Evolutionary conservation across 2,888 invertebrate genomes (phyloP).

Genomic region (Cepaea hortensis): DNA sequence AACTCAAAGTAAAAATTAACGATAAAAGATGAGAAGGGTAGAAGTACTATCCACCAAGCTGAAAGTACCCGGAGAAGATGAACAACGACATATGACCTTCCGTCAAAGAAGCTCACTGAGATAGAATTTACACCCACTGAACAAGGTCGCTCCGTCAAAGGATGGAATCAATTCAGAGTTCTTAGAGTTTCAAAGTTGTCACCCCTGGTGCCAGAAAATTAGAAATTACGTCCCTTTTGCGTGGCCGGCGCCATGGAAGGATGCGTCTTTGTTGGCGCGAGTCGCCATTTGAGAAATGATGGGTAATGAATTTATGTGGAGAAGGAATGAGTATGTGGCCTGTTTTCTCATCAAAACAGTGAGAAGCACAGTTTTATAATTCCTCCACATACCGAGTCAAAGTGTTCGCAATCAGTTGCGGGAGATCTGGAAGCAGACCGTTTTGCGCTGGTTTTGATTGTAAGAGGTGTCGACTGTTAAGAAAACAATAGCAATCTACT

Average conservation of each 20-base stretch:
- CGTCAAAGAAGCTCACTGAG: slow-evolving; percentile 25
- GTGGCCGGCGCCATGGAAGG: slow-evolving; percentile 34
- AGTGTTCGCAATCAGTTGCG: too few species aligned
- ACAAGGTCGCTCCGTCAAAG: slow-evolving; percentile 24
- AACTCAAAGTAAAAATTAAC: not conserved
- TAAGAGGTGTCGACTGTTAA: too few species aligned
- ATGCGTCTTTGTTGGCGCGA: slow-evolving; percentile 22
- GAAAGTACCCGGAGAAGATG: not conserved
- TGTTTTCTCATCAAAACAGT: slow-evolving; percentile 10
- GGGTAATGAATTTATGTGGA: slow-evolving; percentile 39
- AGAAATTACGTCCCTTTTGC: slow-evolving; percentile 43
- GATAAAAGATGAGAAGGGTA: not conserved
- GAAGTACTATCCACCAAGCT: not conserved
- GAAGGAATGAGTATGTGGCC: not conserved
- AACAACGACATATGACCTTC: slow-evolving; percentile 14
- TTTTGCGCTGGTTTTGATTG: too few species aligned
- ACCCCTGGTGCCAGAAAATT: slow-evolving; percentile 38
- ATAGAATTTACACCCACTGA: slow-evolving; percentile 37
- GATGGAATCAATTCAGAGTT: slow-evolving; percentile 36
- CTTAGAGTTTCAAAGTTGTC: slow-evolving; percentile 35
- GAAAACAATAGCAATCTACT: too few species aligned
- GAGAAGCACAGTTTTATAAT: too few species aligned
- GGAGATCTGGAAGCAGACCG: too few species aligned
- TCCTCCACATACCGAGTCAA: too few species aligned
- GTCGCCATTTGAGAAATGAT: slow-evolving; percentile 12